Evolutionary conservation across 1,140 invertebrate genomes (phyloP).

Genomic region (Nephila pilipes): DNA sequence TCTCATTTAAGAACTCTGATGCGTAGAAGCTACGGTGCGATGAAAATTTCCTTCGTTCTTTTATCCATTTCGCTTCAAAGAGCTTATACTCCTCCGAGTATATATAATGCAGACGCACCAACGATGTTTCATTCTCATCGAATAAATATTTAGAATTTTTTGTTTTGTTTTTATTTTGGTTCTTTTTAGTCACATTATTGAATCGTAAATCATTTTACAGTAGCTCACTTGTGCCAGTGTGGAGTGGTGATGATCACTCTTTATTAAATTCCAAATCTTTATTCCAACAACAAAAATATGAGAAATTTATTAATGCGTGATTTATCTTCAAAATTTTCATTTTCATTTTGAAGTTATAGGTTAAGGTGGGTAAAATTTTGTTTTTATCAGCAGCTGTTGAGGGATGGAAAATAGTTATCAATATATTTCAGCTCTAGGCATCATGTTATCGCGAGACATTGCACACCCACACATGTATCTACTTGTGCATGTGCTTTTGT

Average conservation of each 20-base stretch:
- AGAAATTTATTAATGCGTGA: too few relatives aligned
- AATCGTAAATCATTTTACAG: constrained; percentile 5
- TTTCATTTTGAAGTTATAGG: too few relatives aligned
- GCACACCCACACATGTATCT: too few relatives aligned
- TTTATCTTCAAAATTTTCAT: too few relatives aligned
- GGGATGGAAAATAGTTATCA: too few relatives aligned
- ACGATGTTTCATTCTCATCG: constrained; percentile 1
- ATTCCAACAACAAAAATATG: too few relatives aligned
- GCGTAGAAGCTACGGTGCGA: background rate
- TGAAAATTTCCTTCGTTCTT: constrained; percentile 35
- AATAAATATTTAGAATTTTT: background rate
- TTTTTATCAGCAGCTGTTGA: too few relatives aligned
- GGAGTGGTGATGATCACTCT: background rate
- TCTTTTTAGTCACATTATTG: background rate
- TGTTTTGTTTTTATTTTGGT: background rate
- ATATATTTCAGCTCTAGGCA: too few relatives aligned
- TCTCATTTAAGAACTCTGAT: constrained; percentile 1
- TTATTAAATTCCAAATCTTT: background rate
- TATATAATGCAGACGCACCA: too few relatives aligned
- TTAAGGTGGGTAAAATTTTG: too few relatives aligned
- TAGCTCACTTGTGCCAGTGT: background rate
- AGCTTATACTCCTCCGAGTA: background rate
- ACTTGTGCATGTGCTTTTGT: too few relatives aligned
- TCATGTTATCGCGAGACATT: too few relatives aligned
- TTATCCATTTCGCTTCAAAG: background rate